phyloP scores from a whole-genome alignment of 2,113 vertebrate genomes.

The Sebastes fasciatus region DNA sequence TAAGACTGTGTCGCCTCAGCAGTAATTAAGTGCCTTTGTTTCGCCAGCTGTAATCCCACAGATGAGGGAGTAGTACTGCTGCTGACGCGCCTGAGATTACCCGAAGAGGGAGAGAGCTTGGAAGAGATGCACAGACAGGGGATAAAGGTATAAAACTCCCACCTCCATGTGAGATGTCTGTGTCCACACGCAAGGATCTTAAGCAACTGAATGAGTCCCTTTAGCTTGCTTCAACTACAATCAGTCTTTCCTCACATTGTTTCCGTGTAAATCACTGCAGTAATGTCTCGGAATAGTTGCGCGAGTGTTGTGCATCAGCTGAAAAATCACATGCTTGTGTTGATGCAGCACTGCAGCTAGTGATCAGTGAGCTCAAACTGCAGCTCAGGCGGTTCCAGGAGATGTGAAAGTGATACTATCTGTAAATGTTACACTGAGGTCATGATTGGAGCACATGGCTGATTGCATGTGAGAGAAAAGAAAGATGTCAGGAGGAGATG shows the following conservation, averaged over 20 bases:
- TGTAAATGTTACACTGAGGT: background rate
- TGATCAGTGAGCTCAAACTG: constrained; percentile 11
- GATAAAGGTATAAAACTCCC: constrained; percentile 47
- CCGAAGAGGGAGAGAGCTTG: constrained; percentile 36
- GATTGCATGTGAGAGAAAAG: background rate
- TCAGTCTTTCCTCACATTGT: constrained; percentile 12
- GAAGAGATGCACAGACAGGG: constrained; percentile 11
- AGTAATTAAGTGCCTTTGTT: constrained; percentile 79
- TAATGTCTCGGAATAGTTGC: constrained; percentile 12
- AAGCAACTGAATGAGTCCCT: constrained; percentile 2
- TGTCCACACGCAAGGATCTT: background rate
- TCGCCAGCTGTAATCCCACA: constrained; percentile 76
- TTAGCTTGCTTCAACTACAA: constrained; percentile 1
- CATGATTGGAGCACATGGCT: too few relatives aligned
- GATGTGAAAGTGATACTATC: background rate
- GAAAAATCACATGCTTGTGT: constrained; percentile 54
- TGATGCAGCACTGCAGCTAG: constrained; percentile 34
- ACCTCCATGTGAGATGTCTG: background rate
- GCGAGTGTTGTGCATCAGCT: constrained; percentile 40
- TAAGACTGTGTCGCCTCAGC: constrained; percentile 62
- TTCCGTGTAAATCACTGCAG: constrained; percentile 1
- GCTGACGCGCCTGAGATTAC: constrained; percentile 74
- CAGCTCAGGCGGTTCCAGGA: background rate
- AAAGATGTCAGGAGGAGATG: background rate
- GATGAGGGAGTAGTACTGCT: constrained; percentile 68